Base-by-base conservation (phyloP, 2,888 invertebrate species). In the Syrista parreyssii region DNA sequence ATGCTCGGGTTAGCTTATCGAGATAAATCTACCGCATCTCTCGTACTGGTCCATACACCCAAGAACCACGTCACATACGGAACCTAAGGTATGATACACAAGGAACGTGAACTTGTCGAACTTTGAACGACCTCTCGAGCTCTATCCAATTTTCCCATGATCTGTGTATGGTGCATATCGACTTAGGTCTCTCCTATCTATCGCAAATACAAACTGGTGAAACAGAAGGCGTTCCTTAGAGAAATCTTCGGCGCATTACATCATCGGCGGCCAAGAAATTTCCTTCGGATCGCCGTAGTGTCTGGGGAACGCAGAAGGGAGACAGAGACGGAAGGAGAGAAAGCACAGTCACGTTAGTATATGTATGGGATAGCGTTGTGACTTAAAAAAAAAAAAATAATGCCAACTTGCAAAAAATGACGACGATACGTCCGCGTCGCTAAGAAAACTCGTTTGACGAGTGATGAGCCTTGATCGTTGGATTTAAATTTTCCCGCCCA, bases 211-310 rank as follows among this genome's bases (percentile, higher is more conserved):
- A 74, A 15, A 35, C 74, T 30, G 30, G 35, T 32, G 35, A 4
- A 30, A 34, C 12, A n/a, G 74, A 12, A 11, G 74, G 32, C 68
- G 76, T 74, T 88, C 91, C 90, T 90, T 85, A 85, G 91, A 91
- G 91, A 91, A 91, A 91, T 91, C 90, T 91, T 89, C 88, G 80
- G 80, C 83, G 87, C 87, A 83, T 87, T 89, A 88, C 88, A 91
- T 90, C 91, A 89, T 86, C 86, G 79, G 75, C 34, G 34, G 55
- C 55, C 55, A 55, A 86, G 84, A 86, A 88, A 90, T 90, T 90
- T 85, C 86, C 88, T 88, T 87, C 83, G 80, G 80, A 85, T 55
- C 55, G 23, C 55, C 23, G 55, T 55, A 55, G 55, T 23, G 55
- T 15, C 55, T 35, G 55, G 69, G 68, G 74, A 73, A 11, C 31